These are phyloP conservation scores for Bradypodion pumilum DNA, from an alignment of 2,797 vertebrate genomes.

Conservation along the genomic window DNA sequence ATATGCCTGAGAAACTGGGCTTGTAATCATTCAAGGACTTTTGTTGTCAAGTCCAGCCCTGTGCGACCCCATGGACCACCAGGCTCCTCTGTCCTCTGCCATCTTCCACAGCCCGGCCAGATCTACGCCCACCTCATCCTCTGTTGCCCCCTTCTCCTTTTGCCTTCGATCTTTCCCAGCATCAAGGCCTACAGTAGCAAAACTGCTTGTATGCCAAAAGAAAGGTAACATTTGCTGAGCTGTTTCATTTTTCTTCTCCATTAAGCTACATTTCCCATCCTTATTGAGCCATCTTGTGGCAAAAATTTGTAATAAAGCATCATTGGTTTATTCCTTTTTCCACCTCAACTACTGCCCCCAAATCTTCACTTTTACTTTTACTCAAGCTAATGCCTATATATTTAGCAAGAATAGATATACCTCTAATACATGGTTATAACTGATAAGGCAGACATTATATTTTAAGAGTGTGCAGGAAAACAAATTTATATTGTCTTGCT, in stretches of 20 bases:
- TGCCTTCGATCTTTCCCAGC: too few species aligned
- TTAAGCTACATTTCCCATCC: conserved; percentile 45
- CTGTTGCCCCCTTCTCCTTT: too few species aligned
- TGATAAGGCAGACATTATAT: background rate
- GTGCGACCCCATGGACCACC: too few species aligned
- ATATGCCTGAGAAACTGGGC: too few species aligned
- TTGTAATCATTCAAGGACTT: too few species aligned
- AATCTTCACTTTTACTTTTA: too few species aligned
- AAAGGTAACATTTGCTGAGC: background rate
- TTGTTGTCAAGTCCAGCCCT: too few species aligned
- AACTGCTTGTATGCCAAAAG: background rate
- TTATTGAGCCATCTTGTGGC: conserved; percentile 75
- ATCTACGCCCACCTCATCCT: too few species aligned
- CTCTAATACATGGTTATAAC: background rate
- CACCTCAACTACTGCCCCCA: too few species aligned
- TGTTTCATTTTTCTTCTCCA: background rate
- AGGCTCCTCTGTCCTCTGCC: too few species aligned
- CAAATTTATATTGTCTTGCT: background rate
- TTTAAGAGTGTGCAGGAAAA: background rate
- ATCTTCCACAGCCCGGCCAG: too few species aligned
- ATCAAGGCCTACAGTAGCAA: background rate
- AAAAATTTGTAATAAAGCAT: conserved; percentile 50
- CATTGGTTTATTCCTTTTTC: background rate
- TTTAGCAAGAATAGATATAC: background rate
- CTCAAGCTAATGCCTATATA: background rate